Base-by-base conservation (phyloP, 2,888 invertebrate genomes). In the Polymixis flavicincta region DNA sequence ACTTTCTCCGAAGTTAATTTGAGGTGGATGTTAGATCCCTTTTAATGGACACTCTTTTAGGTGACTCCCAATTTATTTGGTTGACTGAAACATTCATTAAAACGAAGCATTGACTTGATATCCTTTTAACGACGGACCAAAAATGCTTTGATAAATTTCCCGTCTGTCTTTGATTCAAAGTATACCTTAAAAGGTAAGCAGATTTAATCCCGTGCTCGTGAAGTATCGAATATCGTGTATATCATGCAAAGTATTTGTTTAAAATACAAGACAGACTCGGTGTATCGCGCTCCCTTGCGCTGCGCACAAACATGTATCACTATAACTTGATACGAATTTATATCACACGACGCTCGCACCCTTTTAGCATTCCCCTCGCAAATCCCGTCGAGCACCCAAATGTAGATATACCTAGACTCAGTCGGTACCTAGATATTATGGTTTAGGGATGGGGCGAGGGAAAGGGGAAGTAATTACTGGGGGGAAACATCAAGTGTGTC, bases 401-500 rank as follows among this genome's bases (percentile, higher is more conserved):
- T 88, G 90, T 91, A 94, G 90, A 80, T 94, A 94, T 94, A 94
- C 87, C 93, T 95, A 95, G 94, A 88, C 91, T 91, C 79, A 84
- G 87, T 85, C 80, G 85, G 88, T 89, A 90, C 91, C 95, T 95
- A 95, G 95, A 93, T 91, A 92, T 88, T 91, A 91, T 86, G 89
- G 91, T 87, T 90, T 89, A 87, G 90, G 88, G 90, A 87, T 89
- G 89, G 92, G 91, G 91, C 87, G 90, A 91, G 90, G 87, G 89
- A 87, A 85, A 90, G 91, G 93, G 93, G 94, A 93, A 94, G 94
- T 95, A 95, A 96, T 96, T 94, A 95, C 92, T 89, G 85, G 92
- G 94, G 94, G 94, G 94, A 94, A 93, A 93, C 94, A 94, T 95
- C 95, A 95, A 96, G 96, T 96, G 94, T 96, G 96, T 96, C 96